phyloP scores from a whole-genome alignment of 2,113 vertebrate species.

The Fregetta grallaria region DNA sequence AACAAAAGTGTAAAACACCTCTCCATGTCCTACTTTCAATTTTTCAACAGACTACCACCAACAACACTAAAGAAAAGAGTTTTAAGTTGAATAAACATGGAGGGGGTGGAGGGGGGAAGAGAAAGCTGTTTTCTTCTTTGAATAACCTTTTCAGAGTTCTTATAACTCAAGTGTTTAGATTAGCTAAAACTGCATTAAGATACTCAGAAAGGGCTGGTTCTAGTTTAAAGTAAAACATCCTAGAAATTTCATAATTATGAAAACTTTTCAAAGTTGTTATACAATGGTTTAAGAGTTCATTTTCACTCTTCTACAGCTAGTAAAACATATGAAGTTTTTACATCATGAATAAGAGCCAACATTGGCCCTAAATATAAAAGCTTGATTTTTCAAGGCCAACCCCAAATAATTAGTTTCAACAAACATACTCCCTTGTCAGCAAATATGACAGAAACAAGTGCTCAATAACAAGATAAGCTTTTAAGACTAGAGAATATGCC shows the following conservation, averaged over 20 bases:
- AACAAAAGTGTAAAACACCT: neutral
- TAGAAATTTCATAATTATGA: neutral
- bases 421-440: neutral
- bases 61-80: neutral
- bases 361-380: neutral
- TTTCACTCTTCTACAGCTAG: neutral
- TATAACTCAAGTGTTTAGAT: neutral
- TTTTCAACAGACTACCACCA: neutral
- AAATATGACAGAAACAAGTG: neutral
- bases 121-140: neutral
- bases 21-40: neutral
- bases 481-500: neutral
- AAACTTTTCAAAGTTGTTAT: neutral
- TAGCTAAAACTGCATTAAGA: neutral
- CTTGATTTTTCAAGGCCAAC: neutral
- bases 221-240: neutral
- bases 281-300: neutral
- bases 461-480: neutral
- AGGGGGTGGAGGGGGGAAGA: fast-evolving
- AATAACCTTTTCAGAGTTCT: neutral
- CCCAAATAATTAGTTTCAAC: neutral
- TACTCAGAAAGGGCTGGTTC: neutral
- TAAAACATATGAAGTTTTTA: neutral
- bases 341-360: neutral
- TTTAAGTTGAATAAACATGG: neutral